A percentile compares a stretch with the other conserved stretches of the same genome.
Conservation (phyloP, 2,888 invertebrate genomes). For the Mesoligia furuncula region DNA sequence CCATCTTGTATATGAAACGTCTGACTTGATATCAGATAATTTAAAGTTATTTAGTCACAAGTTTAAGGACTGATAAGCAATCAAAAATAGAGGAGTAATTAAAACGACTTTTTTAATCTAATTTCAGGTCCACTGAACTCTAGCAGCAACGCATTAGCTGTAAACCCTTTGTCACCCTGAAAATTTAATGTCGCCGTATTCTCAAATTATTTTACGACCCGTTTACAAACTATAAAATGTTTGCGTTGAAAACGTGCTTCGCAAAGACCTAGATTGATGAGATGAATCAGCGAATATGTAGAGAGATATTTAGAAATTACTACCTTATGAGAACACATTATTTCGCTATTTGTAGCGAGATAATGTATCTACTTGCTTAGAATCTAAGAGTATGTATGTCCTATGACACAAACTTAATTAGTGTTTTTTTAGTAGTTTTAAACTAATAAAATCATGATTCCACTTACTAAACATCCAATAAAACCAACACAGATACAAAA, state of each 20-base stretch:
- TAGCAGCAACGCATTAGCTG: background rate
- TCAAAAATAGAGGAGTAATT: background rate
- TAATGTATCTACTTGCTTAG: background rate
- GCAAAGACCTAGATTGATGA: slow-evolving; percentile 10
- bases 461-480: background rate
- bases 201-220: slow-evolving; percentile 43
- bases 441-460: background rate
- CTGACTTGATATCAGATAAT: background rate
- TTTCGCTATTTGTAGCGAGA: background rate
- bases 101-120: background rate
- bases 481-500: background rate
- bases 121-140: slow-evolving; percentile 15
- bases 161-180: slow-evolving; percentile 32
- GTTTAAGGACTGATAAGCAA: background rate
- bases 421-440: no score
- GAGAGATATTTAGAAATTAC: background rate
- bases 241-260: slow-evolving; percentile 35
- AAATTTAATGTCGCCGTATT: slow-evolving; percentile 25
- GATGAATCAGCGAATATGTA: slow-evolving; percentile 49
- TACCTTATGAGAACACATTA: background rate
- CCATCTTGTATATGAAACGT: background rate
- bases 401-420: background rate
- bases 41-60: background rate
- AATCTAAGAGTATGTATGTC: background rate
- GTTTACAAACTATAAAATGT: slow-evolving; percentile 47